phyloP scores from a whole-genome alignment of 2,113 vertebrate species.

The Rousettus leschenaultii region DNA sequence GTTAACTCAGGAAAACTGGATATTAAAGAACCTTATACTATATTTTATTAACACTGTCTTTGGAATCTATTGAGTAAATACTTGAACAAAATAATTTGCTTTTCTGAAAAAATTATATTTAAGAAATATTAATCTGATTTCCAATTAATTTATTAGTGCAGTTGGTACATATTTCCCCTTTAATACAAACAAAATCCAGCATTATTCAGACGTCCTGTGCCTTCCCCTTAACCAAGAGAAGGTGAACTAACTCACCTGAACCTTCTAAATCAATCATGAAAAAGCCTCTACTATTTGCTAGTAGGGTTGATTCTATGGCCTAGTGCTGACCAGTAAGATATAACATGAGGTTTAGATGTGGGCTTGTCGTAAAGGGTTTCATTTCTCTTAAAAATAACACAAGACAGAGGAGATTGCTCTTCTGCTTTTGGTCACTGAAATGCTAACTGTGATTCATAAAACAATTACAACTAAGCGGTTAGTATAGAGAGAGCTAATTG shows the following conservation, averaged over 20 bases:
- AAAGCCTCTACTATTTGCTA: background rate
- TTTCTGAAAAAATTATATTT: background rate
- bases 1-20: background rate
- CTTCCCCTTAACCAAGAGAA: background rate
- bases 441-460: background rate
- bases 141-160: background rate
- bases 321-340: background rate
- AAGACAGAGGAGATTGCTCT: background rate
- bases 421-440: background rate
- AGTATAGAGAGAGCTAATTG: background rate
- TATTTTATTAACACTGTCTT: background rate
- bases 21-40: rapidly evolving
- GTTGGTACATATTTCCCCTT: background rate
- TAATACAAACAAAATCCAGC: background rate
- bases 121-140: background rate
- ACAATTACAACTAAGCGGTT: background rate
- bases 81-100: background rate
- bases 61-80: background rate
- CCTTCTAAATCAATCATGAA: background rate
- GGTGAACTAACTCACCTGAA: background rate
- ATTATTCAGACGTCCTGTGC: background rate
- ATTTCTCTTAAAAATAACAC: background rate
- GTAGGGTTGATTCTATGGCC: background rate
- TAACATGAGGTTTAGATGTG: background rate
- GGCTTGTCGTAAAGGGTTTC: background rate